A percentile compares a stretch with the other conserved stretches of the same genome.
Evolutionary conservation across 2,113 vertebrate genomes (phyloP).

Genomic region (Brachyhypopomus gauderio): DNA sequence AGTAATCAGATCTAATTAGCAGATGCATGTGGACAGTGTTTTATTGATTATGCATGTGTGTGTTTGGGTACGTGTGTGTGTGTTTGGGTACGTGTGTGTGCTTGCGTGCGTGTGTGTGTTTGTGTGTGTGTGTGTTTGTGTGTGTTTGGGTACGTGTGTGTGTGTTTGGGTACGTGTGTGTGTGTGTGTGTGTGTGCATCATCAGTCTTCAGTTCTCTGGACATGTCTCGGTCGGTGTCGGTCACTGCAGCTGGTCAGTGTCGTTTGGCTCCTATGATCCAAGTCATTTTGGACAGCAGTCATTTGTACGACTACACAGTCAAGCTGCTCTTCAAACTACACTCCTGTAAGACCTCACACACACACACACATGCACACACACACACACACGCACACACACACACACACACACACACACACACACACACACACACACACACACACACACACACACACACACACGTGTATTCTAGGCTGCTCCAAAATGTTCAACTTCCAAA

Average conservation of each 20-base stretch:
- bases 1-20: too few relatives aligned
- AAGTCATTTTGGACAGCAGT: slow-evolving; percentile 94
- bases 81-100: too few relatives aligned
- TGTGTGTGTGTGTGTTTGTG: too few relatives aligned
- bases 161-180: neutral
- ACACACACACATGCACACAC: neutral
- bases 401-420: neutral
- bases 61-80: too few relatives aligned
- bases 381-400: neutral
- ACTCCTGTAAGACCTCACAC: slow-evolving; percentile 85
- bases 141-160: too few relatives aligned
- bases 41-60: too few relatives aligned
- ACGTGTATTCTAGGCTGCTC: too few relatives aligned
- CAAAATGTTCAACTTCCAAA: too few relatives aligned
- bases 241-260: slow-evolving; percentile 93
- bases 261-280: slow-evolving; percentile 94
- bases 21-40: too few relatives aligned
- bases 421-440: neutral
- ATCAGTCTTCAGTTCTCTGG: slow-evolving; percentile 92
- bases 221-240: slow-evolving; percentile 96
- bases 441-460: neutral
- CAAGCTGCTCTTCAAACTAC: slow-evolving; percentile 97
- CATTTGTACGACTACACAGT: slow-evolving; percentile 97
- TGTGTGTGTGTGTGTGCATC: slow-evolving; percentile 40
- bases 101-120: too few relatives aligned